Evolutionary conservation across 2,113 vertebrate species (phyloP).

Genomic region (Festucalex cinctus): DNA sequence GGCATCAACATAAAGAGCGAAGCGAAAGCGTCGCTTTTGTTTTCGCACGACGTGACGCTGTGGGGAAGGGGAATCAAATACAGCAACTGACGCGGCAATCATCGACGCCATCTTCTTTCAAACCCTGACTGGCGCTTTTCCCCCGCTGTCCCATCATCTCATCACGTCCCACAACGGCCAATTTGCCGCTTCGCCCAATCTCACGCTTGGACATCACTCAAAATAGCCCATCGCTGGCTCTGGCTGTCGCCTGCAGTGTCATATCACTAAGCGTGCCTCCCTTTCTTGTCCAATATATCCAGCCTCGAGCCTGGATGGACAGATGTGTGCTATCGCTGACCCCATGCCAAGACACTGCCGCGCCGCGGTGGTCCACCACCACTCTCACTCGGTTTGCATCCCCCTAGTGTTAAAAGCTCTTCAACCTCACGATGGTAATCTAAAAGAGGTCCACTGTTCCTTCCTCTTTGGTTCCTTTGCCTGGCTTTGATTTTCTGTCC

Average conservation of each 20-base stretch:
- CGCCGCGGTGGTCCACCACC: slow-evolving; percentile 12
- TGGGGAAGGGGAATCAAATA: slow-evolving; percentile 45
- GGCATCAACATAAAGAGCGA: slow-evolving; percentile 33
- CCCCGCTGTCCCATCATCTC: slow-evolving; percentile 37
- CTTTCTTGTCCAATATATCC: slow-evolving; percentile 14
- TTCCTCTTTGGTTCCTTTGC: slow-evolving; percentile 51
- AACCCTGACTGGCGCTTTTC: slow-evolving; percentile 26
- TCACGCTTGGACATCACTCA: slow-evolving; percentile 27
- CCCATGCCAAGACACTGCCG: slow-evolving; percentile 8
- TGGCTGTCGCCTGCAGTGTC: slow-evolving; percentile 16
- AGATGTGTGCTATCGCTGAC: slow-evolving; percentile 25
- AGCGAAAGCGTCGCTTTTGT: slow-evolving; percentile 35
- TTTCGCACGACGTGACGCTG: slow-evolving; percentile 15
- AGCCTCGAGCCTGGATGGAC: not conserved
- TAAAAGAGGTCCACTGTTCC: slow-evolving; percentile 37
- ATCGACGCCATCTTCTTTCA: slow-evolving; percentile 32
- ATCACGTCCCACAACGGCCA: slow-evolving; percentile 42
- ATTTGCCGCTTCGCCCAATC: slow-evolving; percentile 49
- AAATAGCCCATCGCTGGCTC: slow-evolving; percentile 28
- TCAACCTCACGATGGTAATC: slow-evolving; percentile 24
- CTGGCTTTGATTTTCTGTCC: slow-evolving; percentile 75
- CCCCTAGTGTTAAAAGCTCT: slow-evolving; percentile 30
- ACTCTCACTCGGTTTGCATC: slow-evolving; percentile 27
- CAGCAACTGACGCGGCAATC: slow-evolving; percentile 34
- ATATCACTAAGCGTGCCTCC: slow-evolving; percentile 27